phyloP scores from a whole-genome alignment of 2,113 vertebrate genomes.

The Eclectus roratus region DNA sequence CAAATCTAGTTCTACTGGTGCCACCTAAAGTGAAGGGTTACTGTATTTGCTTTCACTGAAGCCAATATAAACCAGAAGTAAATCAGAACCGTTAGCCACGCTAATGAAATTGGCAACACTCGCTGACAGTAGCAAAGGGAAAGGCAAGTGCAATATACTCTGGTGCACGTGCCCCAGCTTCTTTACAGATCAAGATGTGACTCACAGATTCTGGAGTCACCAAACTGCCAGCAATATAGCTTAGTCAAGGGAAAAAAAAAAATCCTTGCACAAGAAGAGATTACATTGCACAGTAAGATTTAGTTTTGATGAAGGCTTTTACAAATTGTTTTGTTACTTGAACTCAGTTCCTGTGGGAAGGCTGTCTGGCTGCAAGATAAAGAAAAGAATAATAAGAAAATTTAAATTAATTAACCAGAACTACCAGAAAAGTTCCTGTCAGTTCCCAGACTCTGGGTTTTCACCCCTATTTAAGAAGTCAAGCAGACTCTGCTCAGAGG shows the following conservation, averaged over 20 bases:
- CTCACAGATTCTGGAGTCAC: neutral
- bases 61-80: constrained; percentile 33
- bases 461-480: constrained; percentile 26
- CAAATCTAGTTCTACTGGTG: neutral
- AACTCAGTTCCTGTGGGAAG: neutral
- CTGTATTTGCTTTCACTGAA: constrained; percentile 27
- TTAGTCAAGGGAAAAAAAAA: neutral
- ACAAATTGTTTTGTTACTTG: constrained; percentile 7
- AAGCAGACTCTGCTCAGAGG: constrained; percentile 36
- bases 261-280: neutral
- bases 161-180: neutral
- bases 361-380: neutral
- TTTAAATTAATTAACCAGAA: constrained; percentile 9
- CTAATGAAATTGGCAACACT: constrained; percentile 27
- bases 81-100: neutral
- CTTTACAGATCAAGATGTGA: constrained; percentile 12
- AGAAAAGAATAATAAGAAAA: neutral
- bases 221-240: neutral
- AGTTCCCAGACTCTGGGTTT: constrained; percentile 19
- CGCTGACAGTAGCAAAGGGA: neutral
- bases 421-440: neutral
- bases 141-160: neutral
- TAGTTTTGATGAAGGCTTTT: constrained; percentile 28
- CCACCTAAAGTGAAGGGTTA: constrained; percentile 7
- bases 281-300: constrained; percentile 21